Percentiles rank a stretch among this genome's conserved stretches.
Conservation (phyloP, 2,797 vertebrate genomes). For the Anguilla megastoma region DNA sequence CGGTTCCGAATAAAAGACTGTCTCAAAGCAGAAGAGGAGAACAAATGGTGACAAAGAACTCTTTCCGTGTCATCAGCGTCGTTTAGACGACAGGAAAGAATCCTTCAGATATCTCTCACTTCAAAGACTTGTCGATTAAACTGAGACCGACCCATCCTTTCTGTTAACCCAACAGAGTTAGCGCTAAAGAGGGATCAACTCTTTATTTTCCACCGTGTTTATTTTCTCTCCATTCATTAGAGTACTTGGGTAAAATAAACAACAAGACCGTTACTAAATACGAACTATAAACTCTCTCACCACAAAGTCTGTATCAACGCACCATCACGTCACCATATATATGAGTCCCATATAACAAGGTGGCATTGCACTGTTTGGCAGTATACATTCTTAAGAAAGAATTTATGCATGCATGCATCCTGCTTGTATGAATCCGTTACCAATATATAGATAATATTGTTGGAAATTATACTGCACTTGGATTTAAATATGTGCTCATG, state of each 20-base stretch:
- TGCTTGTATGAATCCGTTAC: not conserved
- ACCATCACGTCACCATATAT: constrained; percentile 54
- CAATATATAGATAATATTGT: not conserved
- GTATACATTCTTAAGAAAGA: not conserved
- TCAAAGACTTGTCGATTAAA: constrained; percentile 91
- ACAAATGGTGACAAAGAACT: constrained; percentile 93
- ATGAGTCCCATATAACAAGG: constrained; percentile 42
- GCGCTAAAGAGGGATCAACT: constrained; percentile 87
- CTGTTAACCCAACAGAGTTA: constrained; percentile 83
- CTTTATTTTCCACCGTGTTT: constrained; percentile 79
- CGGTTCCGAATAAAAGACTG: constrained; percentile 81
- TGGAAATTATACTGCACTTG: not conserved
- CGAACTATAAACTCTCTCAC: constrained; percentile 78
- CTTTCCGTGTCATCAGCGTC: constrained; percentile 97
- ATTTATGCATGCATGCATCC: not conserved
- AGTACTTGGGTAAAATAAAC: constrained; percentile 88
- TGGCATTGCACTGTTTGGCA: not conserved
- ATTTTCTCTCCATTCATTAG: constrained; percentile 81
- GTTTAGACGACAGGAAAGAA: constrained; percentile 95
- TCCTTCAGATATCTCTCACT: constrained; percentile 93
- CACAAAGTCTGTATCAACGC: constrained; percentile 52
- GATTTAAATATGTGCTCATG: not conserved
- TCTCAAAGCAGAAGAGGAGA: constrained; percentile 88
- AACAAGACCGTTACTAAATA: constrained; percentile 86
- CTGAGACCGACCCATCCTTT: constrained; percentile 92